A percentile compares a stretch with the other conserved stretches of the same genome.
phyloP scores from a whole-genome alignment of 2,113 vertebrate genomes.

The Cyphomyrus discorhynchus region DNA sequence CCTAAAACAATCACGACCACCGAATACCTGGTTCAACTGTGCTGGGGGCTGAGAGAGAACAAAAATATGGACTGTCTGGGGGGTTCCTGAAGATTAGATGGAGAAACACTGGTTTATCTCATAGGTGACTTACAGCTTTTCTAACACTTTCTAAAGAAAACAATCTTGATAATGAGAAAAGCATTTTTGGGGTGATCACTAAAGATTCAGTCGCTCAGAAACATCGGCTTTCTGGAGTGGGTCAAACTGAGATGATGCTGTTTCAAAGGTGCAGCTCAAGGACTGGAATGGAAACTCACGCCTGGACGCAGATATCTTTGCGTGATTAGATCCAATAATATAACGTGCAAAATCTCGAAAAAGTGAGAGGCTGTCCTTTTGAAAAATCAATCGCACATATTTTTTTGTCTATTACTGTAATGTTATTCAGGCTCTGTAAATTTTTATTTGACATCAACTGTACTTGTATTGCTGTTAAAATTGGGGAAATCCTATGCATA shows the following conservation, averaged over 20 bases:
- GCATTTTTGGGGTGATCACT: background rate
- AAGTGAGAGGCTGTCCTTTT: background rate
- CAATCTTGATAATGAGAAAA: background rate
- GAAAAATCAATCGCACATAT: background rate
- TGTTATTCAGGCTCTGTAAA: background rate
- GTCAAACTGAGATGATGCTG: background rate
- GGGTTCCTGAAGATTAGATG: background rate
- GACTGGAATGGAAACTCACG: background rate
- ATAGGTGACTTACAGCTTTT: background rate
- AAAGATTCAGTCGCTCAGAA: background rate
- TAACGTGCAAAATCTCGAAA: background rate
- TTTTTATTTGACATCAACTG: background rate
- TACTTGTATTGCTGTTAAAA: background rate
- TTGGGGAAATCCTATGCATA: background rate
- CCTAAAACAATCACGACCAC: background rate
- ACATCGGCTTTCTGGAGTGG: background rate
- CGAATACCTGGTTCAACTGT: background rate
- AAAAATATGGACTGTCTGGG: background rate
- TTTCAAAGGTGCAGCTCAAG: background rate
- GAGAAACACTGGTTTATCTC: background rate
- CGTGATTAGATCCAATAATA: background rate
- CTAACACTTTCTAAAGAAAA: background rate
- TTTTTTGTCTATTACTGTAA: background rate
- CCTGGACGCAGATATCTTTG: background rate
- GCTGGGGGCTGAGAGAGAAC: background rate